phyloP scores from a whole-genome alignment of 2,113 vertebrate species.

The Dendropsophus ebraccatus region DNA sequence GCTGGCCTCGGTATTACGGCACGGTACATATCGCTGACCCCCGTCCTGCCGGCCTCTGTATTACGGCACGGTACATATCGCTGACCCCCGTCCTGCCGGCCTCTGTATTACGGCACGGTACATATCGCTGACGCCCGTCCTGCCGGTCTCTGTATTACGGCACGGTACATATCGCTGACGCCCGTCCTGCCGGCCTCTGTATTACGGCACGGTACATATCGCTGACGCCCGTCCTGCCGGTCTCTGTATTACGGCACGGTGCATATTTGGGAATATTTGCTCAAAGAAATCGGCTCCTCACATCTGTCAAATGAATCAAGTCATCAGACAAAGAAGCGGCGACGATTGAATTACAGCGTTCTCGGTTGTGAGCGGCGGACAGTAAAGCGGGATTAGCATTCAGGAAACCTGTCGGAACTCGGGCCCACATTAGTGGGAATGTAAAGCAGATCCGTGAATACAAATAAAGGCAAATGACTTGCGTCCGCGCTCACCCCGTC shows the following conservation, averaged over 20 bases:
- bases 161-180: too few relatives aligned
- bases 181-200: too few relatives aligned
- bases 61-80: too few relatives aligned
- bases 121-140: too few relatives aligned
- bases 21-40: too few relatives aligned
- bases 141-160: too few relatives aligned
- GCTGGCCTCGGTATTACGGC: too few relatives aligned
- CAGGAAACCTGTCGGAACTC: neutral
- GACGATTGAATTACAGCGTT: conserved; percentile 42
- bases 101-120: too few relatives aligned
- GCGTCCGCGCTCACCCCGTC: neutral
- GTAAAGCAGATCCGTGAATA: conserved; percentile 7
- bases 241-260: neutral
- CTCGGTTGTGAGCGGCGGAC: conserved; percentile 15
- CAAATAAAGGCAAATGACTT: conserved; percentile 22
- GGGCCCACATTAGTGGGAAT: conserved; percentile 12
- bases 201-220: too few relatives aligned
- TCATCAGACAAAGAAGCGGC: conserved; percentile 7
- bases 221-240: neutral
- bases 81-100: too few relatives aligned
- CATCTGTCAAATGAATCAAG: conserved; percentile 45
- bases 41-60: too few relatives aligned
- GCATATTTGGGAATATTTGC: conserved; percentile 11
- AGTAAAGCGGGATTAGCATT: neutral
- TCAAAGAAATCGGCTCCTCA: neutral